Evolutionary conservation across 2,888 invertebrate species (phyloP), one percentile per base, ranked within the genome.

Genomic region (Altica lythri): DNA sequence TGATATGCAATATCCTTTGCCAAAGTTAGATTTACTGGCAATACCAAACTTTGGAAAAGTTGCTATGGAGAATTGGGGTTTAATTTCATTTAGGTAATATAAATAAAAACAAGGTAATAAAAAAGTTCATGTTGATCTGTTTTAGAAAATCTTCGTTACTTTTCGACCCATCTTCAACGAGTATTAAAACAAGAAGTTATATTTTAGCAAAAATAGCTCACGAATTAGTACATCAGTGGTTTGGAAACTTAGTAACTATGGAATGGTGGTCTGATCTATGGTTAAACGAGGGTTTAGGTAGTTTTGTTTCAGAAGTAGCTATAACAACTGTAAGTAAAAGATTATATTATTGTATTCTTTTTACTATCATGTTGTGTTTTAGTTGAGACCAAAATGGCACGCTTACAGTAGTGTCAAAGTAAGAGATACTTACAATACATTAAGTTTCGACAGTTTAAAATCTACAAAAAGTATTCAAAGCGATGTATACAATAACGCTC

Each of bases 201-300:
- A 67, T 72, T 38, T 67, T 81, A n/a, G 80, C 81, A 1, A 79
- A 80, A 59, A 73, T 86, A 5, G 80, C 84, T 0, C 88, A 89
- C 68, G 88, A 89, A 68, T 71, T 90, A 6, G 84, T 86, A 0
- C 90, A 89, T 70, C 88, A 86, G 77, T 88, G 88, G 88, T 87
- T 87, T 71, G 88, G 88, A 1, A 84, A 86, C 77, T 75, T 86
- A 9, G 85, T 87, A 53, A 85, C 86, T 1, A 83, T 84, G 76
- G 74, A 77, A 10, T 86, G 86, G 86, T 88, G 87, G 88, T 81
- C 81, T n/a, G 83, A 83, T 61, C 74, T 84, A 3, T 88, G 87
- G 87, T 76, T 88, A 9, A 86, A 85, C 63, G 87, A 88, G 74
- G 90, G 90, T 0, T 89, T 91, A 70, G 88, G 90, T 1, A 81